Base-by-base conservation (phyloP, 1,140 invertebrate species). In the Hyles euphorbiae region DNA sequence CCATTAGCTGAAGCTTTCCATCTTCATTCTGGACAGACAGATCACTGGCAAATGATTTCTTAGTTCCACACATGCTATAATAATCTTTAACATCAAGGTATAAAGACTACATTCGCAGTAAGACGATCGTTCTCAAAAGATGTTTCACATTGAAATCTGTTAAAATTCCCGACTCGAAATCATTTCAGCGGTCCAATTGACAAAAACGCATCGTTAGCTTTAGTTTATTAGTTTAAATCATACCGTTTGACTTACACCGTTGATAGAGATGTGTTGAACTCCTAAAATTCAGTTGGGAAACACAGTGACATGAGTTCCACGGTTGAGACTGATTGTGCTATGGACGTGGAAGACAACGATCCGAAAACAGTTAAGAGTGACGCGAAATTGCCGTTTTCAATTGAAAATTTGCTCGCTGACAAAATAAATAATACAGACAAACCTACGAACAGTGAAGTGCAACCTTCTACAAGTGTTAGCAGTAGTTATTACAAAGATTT, bases 1-100 rank as follows among this genome's bases (percentile, higher is more conserved):
- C 85, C 85, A 86, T 88, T 86, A 85, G 81, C 69, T 67, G 68
- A 75, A 58, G 67, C 71, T 83, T 70, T 88, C 74, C 79, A 81
- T 88, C 85, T 88, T 85, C 76, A 86, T 85, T 83, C 74, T 60
- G 64, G 70, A 71, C 70, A 67, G 54, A 63, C 67, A 70, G n/a
- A 33, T 34, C 62, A 70, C 74, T 64, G 36, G 36, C 36, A 40
- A 40, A 40, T 40, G 36, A 40, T 40, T 40, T 8, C 36, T 40
- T 40, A 40, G 36, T 8, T 5, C 4, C 36, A 40, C 36, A 40
- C 8, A 40, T 40, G 8, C 36, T 5, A 40, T 40, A 40, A 5
- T 40, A 8, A 40, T 40, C 36, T 8, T 40, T 40, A 40, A 5
- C 8, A 40, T 40, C 8, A 40, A 40, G 36, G 8, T 5, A 40